phyloP scores from a whole-genome alignment of 2,797 vertebrate species.

The Luscinia luscinia region DNA sequence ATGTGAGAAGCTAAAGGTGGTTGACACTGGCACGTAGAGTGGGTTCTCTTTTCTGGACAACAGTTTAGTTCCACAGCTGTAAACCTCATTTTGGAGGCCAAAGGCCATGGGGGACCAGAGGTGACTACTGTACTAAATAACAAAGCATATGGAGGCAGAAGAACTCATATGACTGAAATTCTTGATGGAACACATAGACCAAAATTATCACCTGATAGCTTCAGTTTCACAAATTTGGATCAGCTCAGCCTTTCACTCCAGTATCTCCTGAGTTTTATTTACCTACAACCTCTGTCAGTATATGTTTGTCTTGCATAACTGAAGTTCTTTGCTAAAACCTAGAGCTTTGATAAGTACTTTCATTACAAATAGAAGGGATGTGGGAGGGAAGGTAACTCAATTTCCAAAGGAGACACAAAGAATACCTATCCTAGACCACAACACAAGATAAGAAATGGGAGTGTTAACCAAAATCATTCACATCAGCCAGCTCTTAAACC shows the following conservation, averaged over 20 bases:
- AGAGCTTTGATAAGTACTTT: not conserved
- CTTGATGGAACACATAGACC: not conserved
- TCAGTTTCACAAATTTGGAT: not conserved
- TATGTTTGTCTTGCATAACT: not conserved
- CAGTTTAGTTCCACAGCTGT: not conserved
- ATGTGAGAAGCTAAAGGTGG: not conserved
- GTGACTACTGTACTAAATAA: not conserved
- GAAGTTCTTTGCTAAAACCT: not conserved
- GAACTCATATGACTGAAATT: not conserved
- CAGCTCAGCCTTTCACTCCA: not conserved
- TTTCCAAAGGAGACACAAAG: not conserved
- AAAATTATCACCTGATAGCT: rapidly evolving
- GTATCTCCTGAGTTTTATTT: not conserved
- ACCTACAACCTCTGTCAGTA: not conserved
- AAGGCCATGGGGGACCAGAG: not conserved
- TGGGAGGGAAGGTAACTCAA: not conserved
- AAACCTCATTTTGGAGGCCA: not conserved
- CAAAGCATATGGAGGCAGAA: not conserved
- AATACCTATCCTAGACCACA: not conserved
- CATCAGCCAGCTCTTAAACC: not conserved
- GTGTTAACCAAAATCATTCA: not conserved
- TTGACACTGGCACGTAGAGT: not conserved
- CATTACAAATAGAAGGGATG: not conserved
- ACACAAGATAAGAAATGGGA: not conserved
- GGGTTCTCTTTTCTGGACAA: not conserved